A percentile compares a stretch with the other conserved stretches of the same genome.
These are phyloP conservation scores for Heliconius melpomene DNA, from an alignment of 1,140 invertebrate genomes.

Conservation along the genomic window DNA sequence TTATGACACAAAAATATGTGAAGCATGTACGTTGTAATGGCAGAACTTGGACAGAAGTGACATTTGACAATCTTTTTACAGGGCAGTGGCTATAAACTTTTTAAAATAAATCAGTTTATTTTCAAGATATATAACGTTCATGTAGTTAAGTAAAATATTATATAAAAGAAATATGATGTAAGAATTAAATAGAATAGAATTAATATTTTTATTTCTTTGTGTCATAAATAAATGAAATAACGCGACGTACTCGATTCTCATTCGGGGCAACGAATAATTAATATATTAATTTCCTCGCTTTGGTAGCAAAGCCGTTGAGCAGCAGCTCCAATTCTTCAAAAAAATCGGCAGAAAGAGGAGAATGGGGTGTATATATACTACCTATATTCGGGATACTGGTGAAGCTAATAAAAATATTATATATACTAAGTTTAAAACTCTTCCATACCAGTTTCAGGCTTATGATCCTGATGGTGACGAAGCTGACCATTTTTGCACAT, in stretches of 20 bases:
- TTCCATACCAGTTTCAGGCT: background rate
- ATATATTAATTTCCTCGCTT: no score
- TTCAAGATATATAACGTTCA: background rate
- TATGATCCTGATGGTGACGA: background rate
- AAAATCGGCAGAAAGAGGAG: no score
- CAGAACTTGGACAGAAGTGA: conserved; percentile 3
- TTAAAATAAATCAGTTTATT: background rate
- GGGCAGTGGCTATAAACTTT: background rate
- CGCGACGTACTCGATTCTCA: no score
- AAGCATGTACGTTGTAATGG: background rate
- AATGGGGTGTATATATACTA: background rate
- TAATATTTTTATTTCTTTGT: no score
- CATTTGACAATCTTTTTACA: conserved; percentile 1
- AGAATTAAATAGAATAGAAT: no score
- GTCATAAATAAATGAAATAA: no score
- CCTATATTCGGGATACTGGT: no score
- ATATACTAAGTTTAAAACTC: background rate
- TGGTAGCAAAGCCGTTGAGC: no score
- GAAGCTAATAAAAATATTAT: background rate
- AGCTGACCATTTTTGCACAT: background rate
- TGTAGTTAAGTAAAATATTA: no score
- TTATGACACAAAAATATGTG: background rate
- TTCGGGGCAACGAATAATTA: no score
- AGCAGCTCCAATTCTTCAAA: no score
- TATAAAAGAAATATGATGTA: no score